phyloP scores from a whole-genome alignment of 2,113 vertebrate genomes.

The Sialia sialis region DNA sequence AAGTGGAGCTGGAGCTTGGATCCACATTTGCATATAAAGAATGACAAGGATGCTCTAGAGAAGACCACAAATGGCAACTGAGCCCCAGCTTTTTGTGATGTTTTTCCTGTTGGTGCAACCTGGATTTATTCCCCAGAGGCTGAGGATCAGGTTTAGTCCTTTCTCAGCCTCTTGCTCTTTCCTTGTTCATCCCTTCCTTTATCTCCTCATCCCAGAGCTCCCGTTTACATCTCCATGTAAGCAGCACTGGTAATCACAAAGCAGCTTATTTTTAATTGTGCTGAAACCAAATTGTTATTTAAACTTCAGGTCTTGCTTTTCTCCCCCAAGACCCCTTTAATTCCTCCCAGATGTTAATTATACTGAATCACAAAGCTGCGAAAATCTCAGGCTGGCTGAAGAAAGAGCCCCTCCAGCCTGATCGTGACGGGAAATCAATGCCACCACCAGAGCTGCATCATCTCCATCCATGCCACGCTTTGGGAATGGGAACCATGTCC shows the following conservation, averaged over 20 bases:
- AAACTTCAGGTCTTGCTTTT: slow-evolving; percentile 32
- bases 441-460: rapidly evolving
- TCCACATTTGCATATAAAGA: background rate
- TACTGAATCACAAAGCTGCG: background rate
- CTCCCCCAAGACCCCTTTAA: slow-evolving; percentile 48
- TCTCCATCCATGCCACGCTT: background rate
- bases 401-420: background rate
- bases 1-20: background rate
- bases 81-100: background rate
- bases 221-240: background rate
- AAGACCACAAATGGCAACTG: background rate
- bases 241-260: background rate
- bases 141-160: background rate
- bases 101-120: background rate
- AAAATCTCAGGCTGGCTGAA: background rate
- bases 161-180: background rate
- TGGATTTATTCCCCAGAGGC: background rate
- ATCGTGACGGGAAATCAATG: background rate
- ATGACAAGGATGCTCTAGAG: background rate
- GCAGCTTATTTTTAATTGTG: slow-evolving; percentile 48
- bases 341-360: slow-evolving; percentile 58
- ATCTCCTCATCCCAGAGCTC: background rate
- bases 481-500: background rate
- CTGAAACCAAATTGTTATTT: slow-evolving; percentile 35
- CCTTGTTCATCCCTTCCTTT: background rate